Conservation (phyloP, 2,113 vertebrate genomes). For the Paramisgurnus dabryanus region DNA sequence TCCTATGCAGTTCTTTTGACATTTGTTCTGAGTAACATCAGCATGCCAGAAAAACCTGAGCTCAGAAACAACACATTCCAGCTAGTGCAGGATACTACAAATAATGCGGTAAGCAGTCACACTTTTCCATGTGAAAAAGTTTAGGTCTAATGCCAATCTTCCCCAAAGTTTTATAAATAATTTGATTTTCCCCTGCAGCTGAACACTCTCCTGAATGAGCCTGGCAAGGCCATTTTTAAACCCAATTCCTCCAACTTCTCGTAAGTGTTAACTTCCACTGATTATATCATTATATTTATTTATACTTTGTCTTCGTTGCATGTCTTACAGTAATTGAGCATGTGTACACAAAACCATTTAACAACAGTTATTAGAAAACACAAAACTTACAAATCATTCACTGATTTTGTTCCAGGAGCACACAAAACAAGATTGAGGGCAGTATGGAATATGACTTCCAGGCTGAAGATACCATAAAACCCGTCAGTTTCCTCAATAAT, state of each 20-base stretch:
- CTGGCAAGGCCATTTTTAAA: background rate
- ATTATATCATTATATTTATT: too few species aligned
- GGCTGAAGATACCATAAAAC: background rate
- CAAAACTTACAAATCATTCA: background rate
- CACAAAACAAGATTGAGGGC: background rate
- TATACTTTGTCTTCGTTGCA: too few species aligned
- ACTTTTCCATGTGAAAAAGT: background rate
- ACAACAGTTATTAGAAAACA: too few species aligned
- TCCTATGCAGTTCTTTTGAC: background rate
- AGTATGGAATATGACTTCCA: slow-evolving; percentile 5
- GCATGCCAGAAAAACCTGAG: background rate
- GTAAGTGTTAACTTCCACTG: background rate
- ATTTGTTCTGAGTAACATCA: background rate
- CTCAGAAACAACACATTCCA: background rate
- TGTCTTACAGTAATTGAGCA: too few species aligned
- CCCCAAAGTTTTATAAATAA: background rate
- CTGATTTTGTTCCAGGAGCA: background rate
- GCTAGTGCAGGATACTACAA: background rate
- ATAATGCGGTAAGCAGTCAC: background rate
- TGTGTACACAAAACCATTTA: too few species aligned
- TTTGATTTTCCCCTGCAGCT: slow-evolving; percentile 25
- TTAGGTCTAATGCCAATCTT: background rate
- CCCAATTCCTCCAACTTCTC: background rate
- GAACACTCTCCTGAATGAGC: slow-evolving; percentile 27
- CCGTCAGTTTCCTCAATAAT: slow-evolving; percentile 6